Evolutionary conservation across 2,888 invertebrate genomes (phyloP).

Genomic region (Nasonia oneida): DNA sequence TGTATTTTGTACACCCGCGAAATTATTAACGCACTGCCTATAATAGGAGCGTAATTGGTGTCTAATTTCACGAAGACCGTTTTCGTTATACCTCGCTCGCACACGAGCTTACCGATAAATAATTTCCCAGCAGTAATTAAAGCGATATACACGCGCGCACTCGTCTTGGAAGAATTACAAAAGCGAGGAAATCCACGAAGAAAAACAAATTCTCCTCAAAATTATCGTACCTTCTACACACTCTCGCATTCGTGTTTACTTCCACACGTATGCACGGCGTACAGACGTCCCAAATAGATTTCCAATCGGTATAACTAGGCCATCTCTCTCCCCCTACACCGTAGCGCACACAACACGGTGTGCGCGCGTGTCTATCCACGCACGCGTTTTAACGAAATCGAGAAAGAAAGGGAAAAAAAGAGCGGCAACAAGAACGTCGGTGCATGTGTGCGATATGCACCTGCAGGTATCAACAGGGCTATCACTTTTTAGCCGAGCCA

Average conservation of each 20-base stretch:
- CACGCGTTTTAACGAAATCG: background rate
- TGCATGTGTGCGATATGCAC: background rate
- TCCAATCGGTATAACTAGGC: slow-evolving; percentile 50
- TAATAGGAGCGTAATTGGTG: background rate
- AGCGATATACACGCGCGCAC: background rate
- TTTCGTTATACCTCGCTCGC: background rate
- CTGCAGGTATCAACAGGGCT: slow-evolving; percentile 14
- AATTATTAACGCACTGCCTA: background rate
- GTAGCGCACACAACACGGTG: background rate
- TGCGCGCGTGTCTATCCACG: background rate
- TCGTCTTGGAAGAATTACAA: too few relatives aligned
- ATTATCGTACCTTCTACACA: background rate
- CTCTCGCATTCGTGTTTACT: background rate
- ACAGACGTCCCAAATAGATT: slow-evolving; percentile 44
- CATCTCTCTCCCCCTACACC: background rate
- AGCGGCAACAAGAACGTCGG: slow-evolving; percentile 10
- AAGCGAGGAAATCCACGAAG: background rate
- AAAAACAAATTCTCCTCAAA: background rate
- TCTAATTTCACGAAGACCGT: too few relatives aligned
- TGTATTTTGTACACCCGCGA: background rate
- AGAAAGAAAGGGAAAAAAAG: slow-evolving; percentile 19
- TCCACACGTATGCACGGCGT: background rate
- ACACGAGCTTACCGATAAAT: background rate
- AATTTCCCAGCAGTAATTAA: background rate
- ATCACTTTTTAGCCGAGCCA: slow-evolving; percentile 14